Percentiles rank a stretch among this genome's conserved stretches.
Conservation (phyloP, 2,113 vertebrate species). For the Agelaius phoeniceus region DNA sequence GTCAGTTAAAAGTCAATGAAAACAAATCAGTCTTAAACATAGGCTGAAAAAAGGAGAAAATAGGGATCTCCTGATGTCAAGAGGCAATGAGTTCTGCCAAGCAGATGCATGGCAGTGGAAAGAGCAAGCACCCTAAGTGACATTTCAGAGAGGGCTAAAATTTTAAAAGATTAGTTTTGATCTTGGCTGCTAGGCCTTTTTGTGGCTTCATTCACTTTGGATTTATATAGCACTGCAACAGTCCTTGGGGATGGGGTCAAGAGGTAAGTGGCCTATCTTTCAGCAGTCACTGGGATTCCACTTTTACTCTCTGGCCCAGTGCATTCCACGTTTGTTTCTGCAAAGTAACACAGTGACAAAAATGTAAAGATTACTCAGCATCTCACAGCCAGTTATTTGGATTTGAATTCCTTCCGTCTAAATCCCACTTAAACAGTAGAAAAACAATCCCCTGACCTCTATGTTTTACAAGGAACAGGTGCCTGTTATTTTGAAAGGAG, state of each 20-base stretch:
- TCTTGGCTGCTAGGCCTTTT: neutral
- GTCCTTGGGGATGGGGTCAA: neutral
- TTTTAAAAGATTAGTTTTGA: neutral
- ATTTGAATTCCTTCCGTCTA: neutral
- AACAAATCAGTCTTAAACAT: conserved; percentile 56
- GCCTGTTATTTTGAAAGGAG: neutral
- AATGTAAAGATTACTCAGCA: neutral
- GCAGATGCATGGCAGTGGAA: neutral
- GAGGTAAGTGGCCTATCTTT: neutral
- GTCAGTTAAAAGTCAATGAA: conserved; percentile 70
- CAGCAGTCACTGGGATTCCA: neutral
- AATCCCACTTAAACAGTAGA: neutral
- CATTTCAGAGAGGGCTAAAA: neutral
- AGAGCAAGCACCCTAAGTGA: neutral
- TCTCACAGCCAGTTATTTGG: neutral
- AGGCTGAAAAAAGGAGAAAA: conserved; percentile 15
- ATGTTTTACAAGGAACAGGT: neutral
- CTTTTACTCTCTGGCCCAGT: neutral
- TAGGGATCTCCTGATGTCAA: neutral
- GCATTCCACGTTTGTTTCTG: neutral
- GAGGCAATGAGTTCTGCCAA: neutral
- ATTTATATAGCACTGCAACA: neutral
- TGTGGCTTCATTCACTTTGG: neutral
- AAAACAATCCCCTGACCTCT: neutral
- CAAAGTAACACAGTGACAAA: neutral